Evolutionary conservation across 2,797 vertebrate species (phyloP), one percentile per base, ranked within the genome.

Genomic region (Sebastes minor): DNA sequence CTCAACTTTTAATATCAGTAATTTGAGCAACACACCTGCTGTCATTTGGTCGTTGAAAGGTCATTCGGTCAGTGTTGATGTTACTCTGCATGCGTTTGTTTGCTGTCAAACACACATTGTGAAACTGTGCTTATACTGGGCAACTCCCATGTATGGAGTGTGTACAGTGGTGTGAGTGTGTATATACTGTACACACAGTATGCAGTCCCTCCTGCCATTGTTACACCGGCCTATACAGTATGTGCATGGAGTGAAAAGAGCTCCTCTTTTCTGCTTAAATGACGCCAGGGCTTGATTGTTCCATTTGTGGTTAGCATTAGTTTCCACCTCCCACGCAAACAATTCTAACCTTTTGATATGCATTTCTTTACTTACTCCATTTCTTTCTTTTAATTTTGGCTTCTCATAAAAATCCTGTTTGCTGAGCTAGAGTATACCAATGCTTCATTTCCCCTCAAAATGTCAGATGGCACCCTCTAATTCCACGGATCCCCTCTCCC

Each of bases 101-200:
- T 94, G 89, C 87, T 85, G 84, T 91, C 82, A 92, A 91, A 93
- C 90, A 91, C 79, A 76, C 64, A 69, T 61, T 71, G 60, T 74
- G 73, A 83, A 73, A 70, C 76, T 82, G 81, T 88, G 87, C 82
- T 76, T 87, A 68, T 71, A 60, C 71, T 52, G 42, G 68, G 49
- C 38, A 53, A 73, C 76, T 69, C 64, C 85, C 79, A 78, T 28
- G 10, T 85, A 63, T 68, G 32, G 38, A 33, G 60, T 81, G 84
- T 82, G 74, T 81, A 70, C 69, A 80, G 42, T 65, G 33, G 27
- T 71, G 64, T 78, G 65, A 77, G 33, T 90, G 86, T 91, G 86
- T 91, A 33, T 86, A n/a, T 81, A 89, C 72, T 85, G 71, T 86
- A 91, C 83, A 93, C 87, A 88, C 60, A 59, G 52, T 20, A 55